A percentile compares a stretch with the other conserved stretches of the same genome.
Conservation (phyloP, 1,140 invertebrate species). For the Spodoptera frugiperda region DNA sequence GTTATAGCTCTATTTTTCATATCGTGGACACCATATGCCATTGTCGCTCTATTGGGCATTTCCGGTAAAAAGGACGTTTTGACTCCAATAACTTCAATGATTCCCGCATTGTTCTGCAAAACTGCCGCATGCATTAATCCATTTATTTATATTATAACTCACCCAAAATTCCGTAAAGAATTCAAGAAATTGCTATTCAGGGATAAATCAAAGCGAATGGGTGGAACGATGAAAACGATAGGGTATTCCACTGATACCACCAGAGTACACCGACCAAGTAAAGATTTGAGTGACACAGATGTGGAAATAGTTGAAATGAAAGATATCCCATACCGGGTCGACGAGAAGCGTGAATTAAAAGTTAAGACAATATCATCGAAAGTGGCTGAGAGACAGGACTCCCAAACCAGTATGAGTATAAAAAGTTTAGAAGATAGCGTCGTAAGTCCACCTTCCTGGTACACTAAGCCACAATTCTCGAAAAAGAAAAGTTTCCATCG, state of each 20-base stretch:
- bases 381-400: conserved; percentile 70
- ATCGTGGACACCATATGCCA: conserved; percentile 92
- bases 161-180: conserved; percentile 89
- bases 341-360: conserved; percentile 50
- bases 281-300: conserved; percentile 79
- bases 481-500: conserved; percentile 78
- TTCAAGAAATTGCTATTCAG: conserved; percentile 79
- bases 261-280: conserved; percentile 71
- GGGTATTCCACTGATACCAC: conserved; percentile 64
- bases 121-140: conserved; percentile 91
- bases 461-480: conserved; percentile 78
- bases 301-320: conserved; percentile 84
- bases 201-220: conserved; percentile 75
- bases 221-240: conserved; percentile 74
- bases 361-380: conserved; percentile 73
- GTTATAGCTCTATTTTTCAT: conserved; percentile 91
- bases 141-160: conserved; percentile 91
- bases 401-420: conserved; percentile 73
- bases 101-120: conserved; percentile 92
- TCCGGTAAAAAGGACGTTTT: conserved; percentile 88
- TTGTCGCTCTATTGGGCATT: conserved; percentile 90
- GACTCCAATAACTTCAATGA: conserved; percentile 90
- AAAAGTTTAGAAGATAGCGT: conserved; percentile 77
- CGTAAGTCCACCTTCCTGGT: conserved; percentile 83
- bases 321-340: conserved; percentile 76